A percentile compares a stretch with the other conserved stretches of the same genome.
phyloP scores from a whole-genome alignment of 2,113 vertebrate genomes.

The Chiloscyllium plagiosum region DNA sequence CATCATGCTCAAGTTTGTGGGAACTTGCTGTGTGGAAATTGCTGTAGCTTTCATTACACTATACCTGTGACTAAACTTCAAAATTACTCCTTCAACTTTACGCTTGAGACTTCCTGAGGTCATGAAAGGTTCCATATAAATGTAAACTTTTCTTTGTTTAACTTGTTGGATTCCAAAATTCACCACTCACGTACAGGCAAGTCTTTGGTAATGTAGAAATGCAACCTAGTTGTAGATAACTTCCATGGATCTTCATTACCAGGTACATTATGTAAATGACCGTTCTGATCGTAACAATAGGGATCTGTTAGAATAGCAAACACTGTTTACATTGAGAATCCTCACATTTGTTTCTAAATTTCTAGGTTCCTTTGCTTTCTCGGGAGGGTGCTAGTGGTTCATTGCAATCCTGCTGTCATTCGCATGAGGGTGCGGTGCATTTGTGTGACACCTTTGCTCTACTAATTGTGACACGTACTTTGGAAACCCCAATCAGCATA shows the following conservation, averaged over 20 bases:
- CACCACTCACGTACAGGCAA: background rate
- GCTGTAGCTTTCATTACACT: too few species aligned
- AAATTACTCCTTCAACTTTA: background rate
- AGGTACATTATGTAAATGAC: background rate
- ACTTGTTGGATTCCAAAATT: background rate
- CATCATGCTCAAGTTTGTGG: background rate
- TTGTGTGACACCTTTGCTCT: background rate
- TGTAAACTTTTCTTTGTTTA: background rate
- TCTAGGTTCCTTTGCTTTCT: slow-evolving; percentile 16
- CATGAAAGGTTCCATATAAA: background rate
- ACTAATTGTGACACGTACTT: background rate
- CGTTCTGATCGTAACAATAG: background rate
- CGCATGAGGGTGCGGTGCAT: background rate
- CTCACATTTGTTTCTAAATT: background rate
- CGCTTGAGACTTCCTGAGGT: background rate
- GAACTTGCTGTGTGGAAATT: background rate
- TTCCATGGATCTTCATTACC: background rate
- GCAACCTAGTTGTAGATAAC: background rate
- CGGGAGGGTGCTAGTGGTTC: background rate
- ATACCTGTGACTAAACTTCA: background rate
- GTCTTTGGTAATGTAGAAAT: background rate
- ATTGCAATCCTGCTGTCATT: background rate
- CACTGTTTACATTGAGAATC: background rate
- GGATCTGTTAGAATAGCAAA: background rate
- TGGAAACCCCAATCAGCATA: background rate